Evolutionary conservation across 2,113 vertebrate genomes (phyloP).

Genomic region (Syngnathoides biaculeatus): DNA sequence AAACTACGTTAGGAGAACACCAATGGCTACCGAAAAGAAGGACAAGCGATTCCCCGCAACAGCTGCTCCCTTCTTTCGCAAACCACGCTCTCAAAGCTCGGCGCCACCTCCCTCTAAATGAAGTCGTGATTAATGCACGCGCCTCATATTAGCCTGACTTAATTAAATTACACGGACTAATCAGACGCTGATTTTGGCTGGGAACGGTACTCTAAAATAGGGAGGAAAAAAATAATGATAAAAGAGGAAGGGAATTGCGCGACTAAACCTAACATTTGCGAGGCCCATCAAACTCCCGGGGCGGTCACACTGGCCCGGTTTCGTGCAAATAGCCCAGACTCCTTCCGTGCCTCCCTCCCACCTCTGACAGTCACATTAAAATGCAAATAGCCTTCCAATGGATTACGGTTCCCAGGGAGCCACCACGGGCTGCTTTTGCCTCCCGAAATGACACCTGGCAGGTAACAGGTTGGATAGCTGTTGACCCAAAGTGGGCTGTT

Average conservation of each 20-base stretch:
- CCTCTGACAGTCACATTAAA: conserved; percentile 69
- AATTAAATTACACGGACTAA: conserved; percentile 90
- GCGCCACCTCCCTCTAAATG: conserved; percentile 63
- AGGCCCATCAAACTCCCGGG: conserved; percentile 49
- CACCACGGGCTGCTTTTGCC: neutral
- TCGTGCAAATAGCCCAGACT: conserved; percentile 40
- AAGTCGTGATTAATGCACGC: conserved; percentile 80
- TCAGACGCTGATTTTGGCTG: conserved; percentile 79
- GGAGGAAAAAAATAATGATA: no score
- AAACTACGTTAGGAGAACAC: neutral
- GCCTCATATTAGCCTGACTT: conserved; percentile 71
- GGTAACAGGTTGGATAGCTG: conserved; percentile 54
- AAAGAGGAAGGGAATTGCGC: conserved; percentile 48
- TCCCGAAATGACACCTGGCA: conserved; percentile 28
- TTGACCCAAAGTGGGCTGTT: conserved; percentile 54
- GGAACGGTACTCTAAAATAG: conserved; percentile 68
- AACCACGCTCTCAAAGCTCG: conserved; percentile 14
- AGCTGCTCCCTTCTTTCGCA: conserved; percentile 2
- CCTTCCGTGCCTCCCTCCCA: neutral
- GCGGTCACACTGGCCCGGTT: conserved; percentile 53
- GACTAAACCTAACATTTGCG: conserved; percentile 43
- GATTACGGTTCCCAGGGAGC: conserved; percentile 55
- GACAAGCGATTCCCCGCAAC: conserved; percentile 7
- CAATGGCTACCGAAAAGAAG: neutral
- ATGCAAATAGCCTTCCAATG: conserved; percentile 71